phyloP scores from a whole-genome alignment of 2,888 invertebrate genomes.

The Oscheius sp. region DNA sequence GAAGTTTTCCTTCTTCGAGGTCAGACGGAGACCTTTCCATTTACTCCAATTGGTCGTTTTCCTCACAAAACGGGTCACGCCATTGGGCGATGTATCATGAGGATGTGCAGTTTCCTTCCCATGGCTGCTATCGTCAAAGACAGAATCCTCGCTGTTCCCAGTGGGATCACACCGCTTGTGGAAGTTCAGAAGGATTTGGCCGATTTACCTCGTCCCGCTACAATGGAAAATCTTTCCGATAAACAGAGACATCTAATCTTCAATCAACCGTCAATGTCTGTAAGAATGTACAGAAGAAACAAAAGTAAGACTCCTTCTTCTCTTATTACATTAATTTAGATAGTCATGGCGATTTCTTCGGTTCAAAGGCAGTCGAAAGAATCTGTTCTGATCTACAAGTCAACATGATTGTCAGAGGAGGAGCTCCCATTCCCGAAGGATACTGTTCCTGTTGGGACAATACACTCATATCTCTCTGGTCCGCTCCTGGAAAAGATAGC shows the following conservation, averaged over 20 bases:
- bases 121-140: constrained; percentile 44
- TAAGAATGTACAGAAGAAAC: constrained; percentile 44
- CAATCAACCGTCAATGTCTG: constrained; percentile 38
- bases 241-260: constrained; percentile 42
- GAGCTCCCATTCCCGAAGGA: constrained; percentile 34
- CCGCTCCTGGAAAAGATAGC: constrained; percentile 33
- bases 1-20: constrained; percentile 48
- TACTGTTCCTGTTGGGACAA: constrained; percentile 45
- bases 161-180: constrained; percentile 45
- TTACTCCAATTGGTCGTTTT: constrained; percentile 37
- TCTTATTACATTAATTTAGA: too few relatives aligned
- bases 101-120: constrained; percentile 48
- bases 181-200: constrained; percentile 28
- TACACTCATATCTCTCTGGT: constrained; percentile 45
- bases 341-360: constrained; percentile 38
- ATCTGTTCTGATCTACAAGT: constrained; percentile 35
- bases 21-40: constrained; percentile 41
- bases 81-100: constrained; percentile 35
- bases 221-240: constrained; percentile 25
- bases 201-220: constrained; percentile 35
- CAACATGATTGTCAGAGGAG: constrained; percentile 39
- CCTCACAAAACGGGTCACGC: constrained; percentile 31
- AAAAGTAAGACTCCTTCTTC: neutral
- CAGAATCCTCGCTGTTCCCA: constrained; percentile 40
- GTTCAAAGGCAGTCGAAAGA: constrained; percentile 38